Conservation (phyloP, 2,113 vertebrate genomes). For the Puma concolor region DNA sequence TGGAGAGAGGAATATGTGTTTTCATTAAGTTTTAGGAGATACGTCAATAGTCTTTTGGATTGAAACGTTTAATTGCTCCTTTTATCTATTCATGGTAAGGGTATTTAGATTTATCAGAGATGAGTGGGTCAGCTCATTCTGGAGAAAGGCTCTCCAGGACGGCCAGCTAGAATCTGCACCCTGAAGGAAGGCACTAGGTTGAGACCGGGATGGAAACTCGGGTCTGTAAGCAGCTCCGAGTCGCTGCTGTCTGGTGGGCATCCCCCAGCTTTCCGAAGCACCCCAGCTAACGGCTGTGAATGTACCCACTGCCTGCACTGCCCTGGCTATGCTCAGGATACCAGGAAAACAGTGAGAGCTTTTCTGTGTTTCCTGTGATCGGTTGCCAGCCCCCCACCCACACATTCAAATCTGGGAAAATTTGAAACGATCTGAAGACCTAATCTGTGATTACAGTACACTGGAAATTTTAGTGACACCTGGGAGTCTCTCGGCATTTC, state of each 20-base stretch:
- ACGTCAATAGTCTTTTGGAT: neutral
- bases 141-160: neutral
- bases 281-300: neutral
- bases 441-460: slow-evolving; percentile 7
- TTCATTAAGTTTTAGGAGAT: neutral
- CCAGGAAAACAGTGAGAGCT: neutral
- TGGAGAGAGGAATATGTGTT: neutral
- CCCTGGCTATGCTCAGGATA: neutral
- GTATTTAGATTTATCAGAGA: neutral
- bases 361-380: neutral
- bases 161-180: neutral
- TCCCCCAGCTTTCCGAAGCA: accelerated
- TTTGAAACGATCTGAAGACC: neutral
- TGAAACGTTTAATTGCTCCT: neutral
- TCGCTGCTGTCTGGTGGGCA: accelerated
- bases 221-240: neutral
- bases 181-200: neutral
- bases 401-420: neutral
- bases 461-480: slow-evolving; percentile 7
- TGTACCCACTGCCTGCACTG: neutral
- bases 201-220: neutral
- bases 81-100: neutral
- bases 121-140: neutral
- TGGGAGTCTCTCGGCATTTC: neutral
- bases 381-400: neutral